Base-by-base conservation (phyloP, 2,113 vertebrate genomes). In the Copsychus sechellarum region DNA sequence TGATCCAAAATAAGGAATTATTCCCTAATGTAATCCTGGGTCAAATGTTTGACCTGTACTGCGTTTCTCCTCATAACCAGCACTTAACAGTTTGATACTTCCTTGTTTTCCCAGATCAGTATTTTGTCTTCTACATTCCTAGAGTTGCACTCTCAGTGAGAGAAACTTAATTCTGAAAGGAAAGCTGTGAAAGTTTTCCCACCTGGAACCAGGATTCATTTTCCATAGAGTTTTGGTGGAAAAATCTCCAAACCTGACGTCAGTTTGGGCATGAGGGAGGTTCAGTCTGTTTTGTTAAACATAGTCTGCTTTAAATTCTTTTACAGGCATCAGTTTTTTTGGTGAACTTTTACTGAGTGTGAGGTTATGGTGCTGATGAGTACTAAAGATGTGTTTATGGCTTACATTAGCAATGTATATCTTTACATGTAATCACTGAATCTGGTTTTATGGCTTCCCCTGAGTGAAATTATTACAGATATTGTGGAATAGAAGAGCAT, bases 381-480 rank as follows among this genome's bases (percentile, higher is more conserved):
- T 45, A 42, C 61, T 85, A 72, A 84, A 79, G 73, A 76, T 9
- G 73, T 87, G 86, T 92, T 92, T 93, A 89, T 85, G 80, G 48
- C 77, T 92, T 73, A 24, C 43, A 14, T 53, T 57, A 61, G 53
- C 62, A 74, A 81, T 83, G 73, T 81, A 38, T 70, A 62, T 80
- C 54, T 77, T 86, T 54, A 21, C 20, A 25, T 88, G 33, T 33
- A 33, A 38, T 70, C 54, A 8, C 56, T 91, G n/a, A 34, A 40
- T 36, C 71, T 83, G 74, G 14, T 71, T 85, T 70, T 85, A 50
- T 94, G 86, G 18, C 70, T 94, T 88, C 45, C 48, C 57, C 29
- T 26, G 28, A 21, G 40, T 84, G 70, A 53, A 65, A 85, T 25
- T 79, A 16, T 17, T 64, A 36, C 15, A 71, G 24, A 47, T 36